Evolutionary conservation across 1,140 invertebrate species (phyloP).

Genomic region (Pogonus chalceus): DNA sequence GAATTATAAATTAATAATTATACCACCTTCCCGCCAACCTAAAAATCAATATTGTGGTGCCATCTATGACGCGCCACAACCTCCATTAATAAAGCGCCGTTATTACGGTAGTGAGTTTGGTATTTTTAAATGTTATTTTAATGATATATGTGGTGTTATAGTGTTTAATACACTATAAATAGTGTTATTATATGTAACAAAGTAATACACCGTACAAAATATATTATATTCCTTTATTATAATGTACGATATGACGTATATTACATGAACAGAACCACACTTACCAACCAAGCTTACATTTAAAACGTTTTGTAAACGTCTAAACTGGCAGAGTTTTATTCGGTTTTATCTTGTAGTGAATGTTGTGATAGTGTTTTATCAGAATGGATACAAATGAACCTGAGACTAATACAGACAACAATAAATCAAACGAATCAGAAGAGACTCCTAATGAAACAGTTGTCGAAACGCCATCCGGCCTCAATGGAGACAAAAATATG

Average conservation of each 20-base stretch:
- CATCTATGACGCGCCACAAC: not conserved
- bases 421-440: slow-evolving; percentile 9
- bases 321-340: slow-evolving; percentile 4
- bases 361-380: slow-evolving; percentile 1
- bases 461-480: too few relatives aligned
- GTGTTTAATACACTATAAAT: too few relatives aligned
- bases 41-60: not conserved
- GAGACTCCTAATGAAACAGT: not conserved
- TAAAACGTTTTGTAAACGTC: slow-evolving; percentile 3
- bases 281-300: slow-evolving; percentile 4
- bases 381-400: slow-evolving; percentile 12
- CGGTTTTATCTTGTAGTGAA: slow-evolving; percentile 1
- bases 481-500: too few relatives aligned
- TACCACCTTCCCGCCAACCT: not conserved
- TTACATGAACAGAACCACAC: slow-evolving; percentile 12
- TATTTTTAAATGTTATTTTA: not conserved
- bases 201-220: too few relatives aligned
- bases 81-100: slow-evolving; percentile 4
- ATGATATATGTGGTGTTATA: not conserved
- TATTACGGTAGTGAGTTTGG: not conserved
- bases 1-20: not conserved
- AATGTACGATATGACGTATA: slow-evolving; percentile 12
- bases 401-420: slow-evolving; percentile 18
- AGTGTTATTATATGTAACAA: too few relatives aligned
- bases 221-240: too few relatives aligned